Conservation (phyloP, 1,140 invertebrate species). For the Polypedilum vanderplanki region DNA sequence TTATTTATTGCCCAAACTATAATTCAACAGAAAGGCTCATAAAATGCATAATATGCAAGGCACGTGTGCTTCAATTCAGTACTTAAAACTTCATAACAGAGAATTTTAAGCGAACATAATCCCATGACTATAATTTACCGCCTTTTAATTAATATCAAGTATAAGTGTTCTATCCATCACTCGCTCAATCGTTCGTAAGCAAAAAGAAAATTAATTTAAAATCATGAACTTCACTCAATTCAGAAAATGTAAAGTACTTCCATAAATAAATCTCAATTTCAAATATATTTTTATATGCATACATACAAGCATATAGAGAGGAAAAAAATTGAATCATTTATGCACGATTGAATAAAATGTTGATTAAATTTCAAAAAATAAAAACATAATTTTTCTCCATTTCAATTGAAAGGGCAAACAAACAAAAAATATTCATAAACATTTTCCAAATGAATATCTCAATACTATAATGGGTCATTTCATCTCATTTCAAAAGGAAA, state of each 20-base stretch:
- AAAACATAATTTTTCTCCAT: not conserved
- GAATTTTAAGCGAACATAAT: no score
- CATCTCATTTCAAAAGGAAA: slow-evolving; percentile 1
- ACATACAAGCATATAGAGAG: not conserved
- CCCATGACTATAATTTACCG: no score
- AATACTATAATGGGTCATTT: not conserved
- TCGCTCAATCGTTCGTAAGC: no score
- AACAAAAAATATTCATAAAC: not conserved
- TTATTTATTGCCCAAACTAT: no score
- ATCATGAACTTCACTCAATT: no score
- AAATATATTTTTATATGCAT: not conserved
- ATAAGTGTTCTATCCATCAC: no score
- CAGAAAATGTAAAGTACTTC: not conserved
- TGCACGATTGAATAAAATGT: slow-evolving; percentile 1
- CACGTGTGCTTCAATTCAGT: no score
- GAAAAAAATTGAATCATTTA: slow-evolving; percentile 3
- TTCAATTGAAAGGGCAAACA: not conserved
- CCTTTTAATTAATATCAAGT: no score
- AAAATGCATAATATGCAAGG: no score
- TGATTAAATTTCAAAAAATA: slow-evolving; percentile 1
- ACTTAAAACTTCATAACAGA: no score
- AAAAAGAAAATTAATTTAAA: no score
- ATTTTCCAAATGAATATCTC: not conserved
- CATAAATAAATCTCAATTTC: not conserved
- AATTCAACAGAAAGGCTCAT: no score